Evolutionary conservation across 2,888 invertebrate species (phyloP), one percentile per base, ranked within the genome.

Genomic region (Crepidodera aurea): DNA sequence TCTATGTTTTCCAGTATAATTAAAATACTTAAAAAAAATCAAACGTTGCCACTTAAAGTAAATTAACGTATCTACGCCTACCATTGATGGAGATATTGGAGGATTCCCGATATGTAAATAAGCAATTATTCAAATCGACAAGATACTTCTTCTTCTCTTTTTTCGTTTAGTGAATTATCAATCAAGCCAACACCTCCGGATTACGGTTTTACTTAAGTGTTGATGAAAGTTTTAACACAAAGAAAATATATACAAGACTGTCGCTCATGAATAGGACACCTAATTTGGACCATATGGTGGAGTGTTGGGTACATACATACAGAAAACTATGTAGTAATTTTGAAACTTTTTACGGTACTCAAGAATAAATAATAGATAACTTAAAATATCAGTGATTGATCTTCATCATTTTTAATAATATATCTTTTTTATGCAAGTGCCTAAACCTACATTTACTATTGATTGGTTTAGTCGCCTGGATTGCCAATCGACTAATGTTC

Each of bases 41-140:
- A 40, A 54, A 54, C 54, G 40, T 2, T 54, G 27, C 27, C 40
- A 53, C 53, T 53, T 53, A 53, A 34, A 51, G 15, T 22, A 39
- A 39, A 53, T 53, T 40, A 40, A 53, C 39, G 40, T 13, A 18
- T 16, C 44, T 32, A 15, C 29, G 42, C 29, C 54, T 22, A 54
- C 54, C 32, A 18, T 42, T 54, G 44, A 42, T 55, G 60, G 39
- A 60, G 37, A 60, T 39, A 48, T 60, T 37, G 39, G 29, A 48
- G 48, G 34, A 54, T 60, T 60, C 39, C 46, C 37, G 60, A 54
- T 60, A 60, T 60, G 60, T 48, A 60, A 46, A 54, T 60, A 39
- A 54, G 37, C 54, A 54, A 54, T 60, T 54, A 60, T 60, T 60
- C 39, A 54, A 60, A 60, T 60, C 44, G 25, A 53, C 53, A 27